Base-by-base conservation (phyloP, 2,888 invertebrate genomes). In the Sminthurides aquaticus region DNA sequence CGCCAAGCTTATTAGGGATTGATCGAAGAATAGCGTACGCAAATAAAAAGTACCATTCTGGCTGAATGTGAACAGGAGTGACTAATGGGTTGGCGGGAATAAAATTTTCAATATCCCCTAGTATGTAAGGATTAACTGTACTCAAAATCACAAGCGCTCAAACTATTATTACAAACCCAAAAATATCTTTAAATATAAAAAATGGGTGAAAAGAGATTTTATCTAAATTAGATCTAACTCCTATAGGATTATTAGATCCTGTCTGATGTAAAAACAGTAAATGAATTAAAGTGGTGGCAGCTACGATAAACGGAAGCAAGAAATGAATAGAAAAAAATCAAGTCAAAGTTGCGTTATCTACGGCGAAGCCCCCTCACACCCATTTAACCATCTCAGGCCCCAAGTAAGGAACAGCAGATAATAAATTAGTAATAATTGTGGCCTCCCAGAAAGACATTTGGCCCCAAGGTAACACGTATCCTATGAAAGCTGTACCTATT, bases 41-140 rank as follows among this genome's bases (percentile, higher is more conserved):
- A 82, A 89, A 89, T 81, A 90, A 78, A 76, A 89, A 90, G 78
- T 90, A 90, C 85, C 88, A 90, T 84, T 90, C 89, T 56, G 88
- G 89, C 83, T 89, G 86, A 81, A 89, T 89, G 77, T 89, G 89
- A 5, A 83, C 77, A 0, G 89, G 88, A 0, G 88, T 88, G 20
- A 85, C 81, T 80, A 87, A 75, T 0, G 86, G 83, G 71, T 87
- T 87, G 2, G 87, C 87, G 0, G 84, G 84, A 24, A 83, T 85
- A 80, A 87, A 89, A 80, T 88, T 89, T 81, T 88, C 88, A 0
- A 86, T 85, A 28, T 88, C 87, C 73, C 84, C 82, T 77, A 89
- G 75, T 76, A 85, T 69, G 74, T 84, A 83, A 0, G 87, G 87
- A 2, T 79, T 80, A 68, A 78, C 77, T 78, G 85, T 75, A 1